phyloP scores from a whole-genome alignment of 2,888 invertebrate genomes.

The Noctua janthina region DNA sequence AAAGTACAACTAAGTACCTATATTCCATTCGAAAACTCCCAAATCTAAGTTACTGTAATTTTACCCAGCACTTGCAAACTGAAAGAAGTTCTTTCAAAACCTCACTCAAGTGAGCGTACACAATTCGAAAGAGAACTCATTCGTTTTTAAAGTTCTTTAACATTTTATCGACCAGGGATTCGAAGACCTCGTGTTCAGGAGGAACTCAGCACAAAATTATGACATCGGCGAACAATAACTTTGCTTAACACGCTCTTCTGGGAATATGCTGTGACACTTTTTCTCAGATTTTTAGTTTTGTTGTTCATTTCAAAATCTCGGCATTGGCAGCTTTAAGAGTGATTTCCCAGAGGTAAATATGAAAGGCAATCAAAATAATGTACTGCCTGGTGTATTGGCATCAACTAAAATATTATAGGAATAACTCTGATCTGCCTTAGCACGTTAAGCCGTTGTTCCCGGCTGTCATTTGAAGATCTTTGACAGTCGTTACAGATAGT shows the following conservation, averaged over 20 bases:
- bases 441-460: too few species aligned
- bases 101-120: background rate
- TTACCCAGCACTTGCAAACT: too few species aligned
- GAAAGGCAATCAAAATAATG: constrained; percentile 3
- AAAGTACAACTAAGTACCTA: too few species aligned
- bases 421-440: background rate
- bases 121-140: background rate
- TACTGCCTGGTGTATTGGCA: background rate
- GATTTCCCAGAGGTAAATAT: constrained; percentile 31
- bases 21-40: too few species aligned
- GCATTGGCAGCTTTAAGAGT: background rate
- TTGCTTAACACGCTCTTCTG: constrained; percentile 5
- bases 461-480: too few species aligned
- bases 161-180: background rate
- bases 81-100: background rate
- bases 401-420: background rate
- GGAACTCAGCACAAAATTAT: constrained; percentile 14
- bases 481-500: too few species aligned
- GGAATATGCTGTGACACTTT: constrained; percentile 21
- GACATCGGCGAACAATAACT: constrained; percentile 24
- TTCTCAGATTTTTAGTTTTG: constrained; percentile 31
- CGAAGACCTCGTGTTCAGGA: background rate
- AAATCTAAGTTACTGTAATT: too few species aligned
- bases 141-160: background rate
- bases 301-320: constrained; percentile 17